Evolutionary conservation across 2,888 invertebrate species (phyloP), one percentile per base, ranked within the genome.

Genomic region (Argyresthia goedartella): DNA sequence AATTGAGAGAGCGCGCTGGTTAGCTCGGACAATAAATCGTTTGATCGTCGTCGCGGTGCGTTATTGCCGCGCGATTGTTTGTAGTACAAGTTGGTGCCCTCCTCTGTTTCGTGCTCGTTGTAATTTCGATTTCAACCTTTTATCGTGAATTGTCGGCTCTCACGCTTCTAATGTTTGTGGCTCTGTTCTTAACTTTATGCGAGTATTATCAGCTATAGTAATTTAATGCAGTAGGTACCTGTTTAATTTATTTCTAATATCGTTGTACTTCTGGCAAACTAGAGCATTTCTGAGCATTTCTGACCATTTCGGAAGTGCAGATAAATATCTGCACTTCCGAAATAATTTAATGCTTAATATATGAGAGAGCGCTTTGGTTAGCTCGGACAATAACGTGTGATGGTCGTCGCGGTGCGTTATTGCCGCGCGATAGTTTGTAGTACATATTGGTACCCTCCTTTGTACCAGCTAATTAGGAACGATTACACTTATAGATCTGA

Each of bases 301-400:
- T n/a, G n/a, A n/a, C n/a, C n/a, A n/a, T n/a, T n/a, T n/a, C n/a
- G n/a, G n/a, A n/a, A n/a, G n/a, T n/a, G n/a, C n/a, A n/a, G n/a
- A n/a, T n/a, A n/a, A n/a, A n/a, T 78, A 81, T 80, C 77, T 64
- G 59, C 57, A 62, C 66, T 66, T 62, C 67, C 71, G 71, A 73
- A 73, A 68, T 81, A 81, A 81, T 81, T 81, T 81, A 82, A 80
- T 73, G 73, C 64, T 77, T 78, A 79, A 78, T 80, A 82, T 80
- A 76, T 80, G 76, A 76, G 76, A 69, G 73, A 71, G 72, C 68
- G 66, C 39, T 14, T 39, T 39, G n/a, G 39, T 39, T 39, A n/a
- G 39, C 39, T 66, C 60, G 62, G 60, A 60, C 64, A 73, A 77
- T 84, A 81, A 81, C 67, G 70, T 66, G 41, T 61, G 59, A 59